Evolutionary conservation across 2,888 invertebrate species (phyloP), one percentile per base, ranked within the genome.

Genomic region (Achlya flavicornis): DNA sequence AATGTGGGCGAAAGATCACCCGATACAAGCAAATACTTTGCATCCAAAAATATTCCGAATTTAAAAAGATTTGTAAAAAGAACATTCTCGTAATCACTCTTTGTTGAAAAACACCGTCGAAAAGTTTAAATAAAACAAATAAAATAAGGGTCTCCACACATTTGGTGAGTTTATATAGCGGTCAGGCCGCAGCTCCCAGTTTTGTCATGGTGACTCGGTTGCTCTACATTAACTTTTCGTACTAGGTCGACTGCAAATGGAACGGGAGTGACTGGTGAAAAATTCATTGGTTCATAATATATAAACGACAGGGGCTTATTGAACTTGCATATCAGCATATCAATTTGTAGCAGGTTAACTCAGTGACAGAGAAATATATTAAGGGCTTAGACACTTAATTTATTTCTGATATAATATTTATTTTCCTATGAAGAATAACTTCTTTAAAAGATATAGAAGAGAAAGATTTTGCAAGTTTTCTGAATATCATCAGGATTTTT

Each of bases 1-100:
- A 12, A 58, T 61, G 64, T 64, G 59, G 61, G 64, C 58, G 64
- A 53, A 3, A 53, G 7, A 46, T 62, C 38, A 62, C 32, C 38
- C 43, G 5, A 43, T 14, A 7, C 43, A 6, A 43, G 14, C 14
- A 14, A 43, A 43, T 43, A 43, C 43, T 43, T 43, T 43, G 43
- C 4, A 5, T 43, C 46, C n/a, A n/a, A n/a, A 4, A 4, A 1
- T 46, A 46, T n/a, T n/a, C 6, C n/a, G n/a, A n/a, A 46, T n/a
- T 7, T 4, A 43, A 41, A 41, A 43, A 43, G 14, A 43, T 43
- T 43, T 43, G 14, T 3, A 4, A 46, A 41, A 41, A n/a, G n/a
- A n/a, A 46, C n/a, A n/a, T n/a, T 46, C 14, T 46, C 46, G 3
- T 46, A 6, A n/a, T 46, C 7, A 46, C 43, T 43, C 14, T n/a